These are phyloP conservation scores for Dufourea novaeangliae DNA, from an alignment of 1,140 invertebrate genomes.

Conservation along the genomic window DNA sequence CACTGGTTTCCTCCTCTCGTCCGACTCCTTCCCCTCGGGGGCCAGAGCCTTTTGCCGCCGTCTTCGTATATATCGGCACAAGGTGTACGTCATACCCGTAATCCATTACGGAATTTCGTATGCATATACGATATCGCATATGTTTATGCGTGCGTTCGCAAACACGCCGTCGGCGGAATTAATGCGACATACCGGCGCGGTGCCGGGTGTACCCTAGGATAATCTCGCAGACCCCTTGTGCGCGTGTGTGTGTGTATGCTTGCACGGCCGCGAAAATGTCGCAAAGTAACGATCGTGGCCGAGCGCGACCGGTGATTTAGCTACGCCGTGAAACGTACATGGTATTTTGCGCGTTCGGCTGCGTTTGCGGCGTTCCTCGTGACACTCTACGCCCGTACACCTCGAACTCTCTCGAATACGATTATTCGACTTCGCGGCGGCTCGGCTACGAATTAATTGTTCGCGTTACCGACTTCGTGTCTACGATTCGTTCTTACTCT, in stretches of 20 bases:
- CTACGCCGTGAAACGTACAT: slow-evolving; percentile 1
- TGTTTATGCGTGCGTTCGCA: slow-evolving; percentile 22
- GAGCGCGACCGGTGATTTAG: slow-evolving; percentile 29
- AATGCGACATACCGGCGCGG: slow-evolving; percentile 41
- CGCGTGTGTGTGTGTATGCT: too few species aligned
- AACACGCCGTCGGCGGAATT: slow-evolving; percentile 50
- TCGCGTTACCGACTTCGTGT: background rate
- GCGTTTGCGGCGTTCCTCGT: background rate
- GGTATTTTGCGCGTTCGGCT: slow-evolving; percentile 39
- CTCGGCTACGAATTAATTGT: background rate
- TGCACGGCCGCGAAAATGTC: slow-evolving; percentile 37
- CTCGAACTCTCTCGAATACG: background rate
- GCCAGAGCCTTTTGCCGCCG: background rate
- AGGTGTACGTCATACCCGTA: slow-evolving; percentile 46
- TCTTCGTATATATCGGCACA: slow-evolving; percentile 41
- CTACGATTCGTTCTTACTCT: too few species aligned
- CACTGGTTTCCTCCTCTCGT: background rate
- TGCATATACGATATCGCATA: slow-evolving; percentile 40
- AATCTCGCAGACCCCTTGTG: slow-evolving; percentile 24
- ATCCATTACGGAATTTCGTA: slow-evolving; percentile 55
- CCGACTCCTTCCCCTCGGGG: background rate
- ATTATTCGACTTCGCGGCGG: slow-evolving; percentile 2
- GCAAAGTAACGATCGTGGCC: slow-evolving; percentile 34
- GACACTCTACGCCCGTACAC: too few species aligned
- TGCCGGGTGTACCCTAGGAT: slow-evolving; percentile 25